A percentile compares a stretch with the other conserved stretches of the same genome.
These are phyloP conservation scores for Oreochromis tanganicae DNA, from an alignment of 2,113 vertebrate genomes.

Conservation along the genomic window DNA sequence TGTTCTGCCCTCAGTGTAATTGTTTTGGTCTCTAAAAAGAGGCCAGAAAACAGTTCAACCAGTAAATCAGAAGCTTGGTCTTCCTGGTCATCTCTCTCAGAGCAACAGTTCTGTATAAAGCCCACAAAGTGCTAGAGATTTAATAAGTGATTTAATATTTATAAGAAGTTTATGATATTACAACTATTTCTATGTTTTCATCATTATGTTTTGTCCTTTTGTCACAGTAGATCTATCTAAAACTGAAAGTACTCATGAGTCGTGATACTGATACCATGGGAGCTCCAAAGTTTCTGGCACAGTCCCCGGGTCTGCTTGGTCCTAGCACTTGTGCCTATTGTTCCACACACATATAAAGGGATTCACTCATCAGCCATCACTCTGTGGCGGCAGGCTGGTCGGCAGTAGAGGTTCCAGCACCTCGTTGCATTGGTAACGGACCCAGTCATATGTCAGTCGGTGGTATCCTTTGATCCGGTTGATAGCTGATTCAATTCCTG, in stretches of 20 bases:
- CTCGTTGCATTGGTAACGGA: not conserved
- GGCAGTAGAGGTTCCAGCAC: not conserved
- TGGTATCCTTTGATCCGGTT: not conserved
- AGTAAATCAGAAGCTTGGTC: not conserved
- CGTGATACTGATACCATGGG: not conserved
- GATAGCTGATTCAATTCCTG: not conserved
- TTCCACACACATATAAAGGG: not conserved
- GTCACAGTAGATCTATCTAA: not conserved
- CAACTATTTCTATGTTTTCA: not conserved
- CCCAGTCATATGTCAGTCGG: not conserved
- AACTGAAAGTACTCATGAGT: not conserved
- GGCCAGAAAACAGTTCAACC: fast-evolving
- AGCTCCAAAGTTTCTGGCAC: not conserved
- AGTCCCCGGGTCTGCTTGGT: not conserved
- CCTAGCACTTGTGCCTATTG: not conserved
- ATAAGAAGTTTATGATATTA: not conserved
- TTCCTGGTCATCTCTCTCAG: not conserved
- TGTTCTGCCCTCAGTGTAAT: not conserved
- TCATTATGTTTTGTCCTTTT: not conserved
- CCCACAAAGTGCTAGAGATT: not conserved
- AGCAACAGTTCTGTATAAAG: not conserved
- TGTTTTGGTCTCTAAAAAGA: not conserved
- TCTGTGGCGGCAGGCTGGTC: not conserved
- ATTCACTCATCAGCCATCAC: not conserved
- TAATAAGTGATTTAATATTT: not conserved